phyloP scores from a whole-genome alignment of 2,888 invertebrate species.

The Agrochola lychnidis region DNA sequence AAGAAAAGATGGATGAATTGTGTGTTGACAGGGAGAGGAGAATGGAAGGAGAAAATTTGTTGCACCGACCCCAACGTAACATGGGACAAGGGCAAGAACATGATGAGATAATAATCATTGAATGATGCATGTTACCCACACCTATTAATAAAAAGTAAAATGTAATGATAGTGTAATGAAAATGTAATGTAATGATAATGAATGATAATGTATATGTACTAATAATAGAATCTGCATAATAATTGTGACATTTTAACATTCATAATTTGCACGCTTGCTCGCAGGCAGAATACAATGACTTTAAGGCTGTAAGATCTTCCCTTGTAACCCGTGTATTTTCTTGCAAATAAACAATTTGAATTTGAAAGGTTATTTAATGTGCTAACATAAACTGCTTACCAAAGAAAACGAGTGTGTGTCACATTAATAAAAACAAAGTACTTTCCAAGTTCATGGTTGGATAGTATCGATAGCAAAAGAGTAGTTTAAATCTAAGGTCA shows the following conservation, averaged over 20 bases:
- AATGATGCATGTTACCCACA: not conserved
- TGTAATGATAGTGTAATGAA: too few relatives aligned
- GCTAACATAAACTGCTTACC: not conserved
- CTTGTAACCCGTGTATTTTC: too few relatives aligned
- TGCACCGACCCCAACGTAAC: not conserved
- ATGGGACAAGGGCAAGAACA: not conserved
- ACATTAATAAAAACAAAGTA: conserved; percentile 7
- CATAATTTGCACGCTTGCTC: too few relatives aligned
- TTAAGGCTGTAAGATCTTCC: too few relatives aligned
- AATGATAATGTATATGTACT: too few relatives aligned
- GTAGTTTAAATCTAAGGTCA: conserved; percentile 31
- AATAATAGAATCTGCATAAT: too few relatives aligned
- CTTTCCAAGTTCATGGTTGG: conserved; percentile 49
- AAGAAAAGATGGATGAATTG: too few relatives aligned
- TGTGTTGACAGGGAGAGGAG: not conserved
- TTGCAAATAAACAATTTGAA: too few relatives aligned
- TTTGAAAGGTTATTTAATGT: not conserved
- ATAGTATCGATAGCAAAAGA: conserved; percentile 15
- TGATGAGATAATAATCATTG: not conserved
- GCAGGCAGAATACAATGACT: too few relatives aligned
- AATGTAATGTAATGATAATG: too few relatives aligned
- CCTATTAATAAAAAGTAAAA: not conserved
- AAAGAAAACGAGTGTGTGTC: conserved; percentile 1
- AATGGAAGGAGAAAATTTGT: not conserved
- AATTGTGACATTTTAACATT: too few relatives aligned